These are phyloP conservation scores for Agapostemon virescens DNA, from an alignment of 2,888 invertebrate genomes.

Conservation along the genomic window DNA sequence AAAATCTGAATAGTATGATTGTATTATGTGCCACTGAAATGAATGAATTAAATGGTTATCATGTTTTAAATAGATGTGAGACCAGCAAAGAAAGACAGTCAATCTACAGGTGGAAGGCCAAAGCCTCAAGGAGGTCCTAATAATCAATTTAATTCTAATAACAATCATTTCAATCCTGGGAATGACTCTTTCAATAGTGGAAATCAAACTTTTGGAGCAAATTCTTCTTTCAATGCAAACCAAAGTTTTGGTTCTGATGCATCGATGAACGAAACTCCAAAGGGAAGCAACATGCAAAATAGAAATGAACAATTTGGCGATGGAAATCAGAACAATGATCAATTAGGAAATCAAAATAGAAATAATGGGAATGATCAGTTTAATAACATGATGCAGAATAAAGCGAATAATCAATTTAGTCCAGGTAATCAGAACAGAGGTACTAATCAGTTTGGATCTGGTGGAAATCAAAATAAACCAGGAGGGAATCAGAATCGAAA, in stretches of 20 bases:
- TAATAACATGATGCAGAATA: slow-evolving; percentile 57
- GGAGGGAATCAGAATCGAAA: slow-evolving; percentile 69
- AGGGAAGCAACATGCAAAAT: slow-evolving; percentile 34
- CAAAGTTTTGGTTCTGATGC: slow-evolving; percentile 54
- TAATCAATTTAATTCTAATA: slow-evolving; percentile 65
- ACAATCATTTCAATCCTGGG: slow-evolving; percentile 65
- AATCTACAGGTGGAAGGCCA: slow-evolving; percentile 53
- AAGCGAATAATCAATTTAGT: slow-evolving; percentile 63
- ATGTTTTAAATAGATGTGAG: slow-evolving; percentile 73
- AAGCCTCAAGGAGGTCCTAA: slow-evolving; percentile 73
- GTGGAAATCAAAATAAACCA: slow-evolving; percentile 62
- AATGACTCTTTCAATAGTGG: slow-evolving; percentile 71
- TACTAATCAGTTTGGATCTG: slow-evolving; percentile 63
- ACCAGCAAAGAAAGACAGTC: slow-evolving; percentile 77
- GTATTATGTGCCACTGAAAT: neutral
- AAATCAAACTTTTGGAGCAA: slow-evolving; percentile 70
- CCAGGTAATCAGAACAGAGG: slow-evolving; percentile 58
- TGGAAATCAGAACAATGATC: slow-evolving; percentile 56
- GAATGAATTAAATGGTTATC: neutral
- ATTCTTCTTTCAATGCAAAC: slow-evolving; percentile 66
- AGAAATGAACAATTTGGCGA: slow-evolving; percentile 63
- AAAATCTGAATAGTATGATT: no score
- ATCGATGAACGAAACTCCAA: slow-evolving; percentile 48
- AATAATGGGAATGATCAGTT: slow-evolving; percentile 65
- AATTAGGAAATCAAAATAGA: slow-evolving; percentile 65